Evolutionary conservation across 2,888 invertebrate species (phyloP).

Genomic region (Mythimna impura): DNA sequence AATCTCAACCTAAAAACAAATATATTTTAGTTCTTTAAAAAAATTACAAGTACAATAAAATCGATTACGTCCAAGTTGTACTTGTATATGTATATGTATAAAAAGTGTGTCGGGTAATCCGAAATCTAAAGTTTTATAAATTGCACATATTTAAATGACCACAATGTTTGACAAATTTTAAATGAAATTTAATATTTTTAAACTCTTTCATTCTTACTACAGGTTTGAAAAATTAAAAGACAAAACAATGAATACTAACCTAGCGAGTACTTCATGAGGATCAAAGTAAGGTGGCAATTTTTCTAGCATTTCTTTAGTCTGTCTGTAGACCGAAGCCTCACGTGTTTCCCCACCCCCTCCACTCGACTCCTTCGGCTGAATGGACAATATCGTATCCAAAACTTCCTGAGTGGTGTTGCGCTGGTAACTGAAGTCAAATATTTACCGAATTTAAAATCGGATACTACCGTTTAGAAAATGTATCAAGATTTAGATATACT

Average conservation of each 20-base stretch:
- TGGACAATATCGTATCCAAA: slow-evolving; percentile 94
- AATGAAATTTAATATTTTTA: too few species aligned
- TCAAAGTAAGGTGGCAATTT: slow-evolving; percentile 95
- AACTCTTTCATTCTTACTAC: too few species aligned
- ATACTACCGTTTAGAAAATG: background rate
- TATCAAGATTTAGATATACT: background rate
- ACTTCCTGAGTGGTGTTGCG: slow-evolving; percentile 93
- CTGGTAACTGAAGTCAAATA: slow-evolving; percentile 91
- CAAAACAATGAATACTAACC: slow-evolving; percentile 79
- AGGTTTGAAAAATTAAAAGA: too few species aligned
- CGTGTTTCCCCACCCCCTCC: slow-evolving; percentile 94
- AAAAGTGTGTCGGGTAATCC: background rate
- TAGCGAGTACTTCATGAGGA: slow-evolving; percentile 94
- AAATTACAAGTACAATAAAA: background rate
- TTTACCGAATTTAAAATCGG: background rate
- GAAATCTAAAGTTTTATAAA: background rate
- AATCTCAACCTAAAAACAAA: slow-evolving; percentile 87
- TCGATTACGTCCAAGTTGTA: background rate
- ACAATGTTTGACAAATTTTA: background rate
- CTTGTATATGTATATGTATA: background rate
- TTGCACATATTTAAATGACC: background rate
- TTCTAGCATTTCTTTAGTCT: slow-evolving; percentile 94
- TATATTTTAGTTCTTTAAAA: background rate
- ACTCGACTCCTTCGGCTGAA: slow-evolving; percentile 97
- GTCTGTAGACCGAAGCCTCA: slow-evolving; percentile 93